A percentile compares a stretch with the other conserved stretches of the same genome.
Evolutionary conservation across 2,113 vertebrate species (phyloP).

Genomic region (Atractosteus spatula): DNA sequence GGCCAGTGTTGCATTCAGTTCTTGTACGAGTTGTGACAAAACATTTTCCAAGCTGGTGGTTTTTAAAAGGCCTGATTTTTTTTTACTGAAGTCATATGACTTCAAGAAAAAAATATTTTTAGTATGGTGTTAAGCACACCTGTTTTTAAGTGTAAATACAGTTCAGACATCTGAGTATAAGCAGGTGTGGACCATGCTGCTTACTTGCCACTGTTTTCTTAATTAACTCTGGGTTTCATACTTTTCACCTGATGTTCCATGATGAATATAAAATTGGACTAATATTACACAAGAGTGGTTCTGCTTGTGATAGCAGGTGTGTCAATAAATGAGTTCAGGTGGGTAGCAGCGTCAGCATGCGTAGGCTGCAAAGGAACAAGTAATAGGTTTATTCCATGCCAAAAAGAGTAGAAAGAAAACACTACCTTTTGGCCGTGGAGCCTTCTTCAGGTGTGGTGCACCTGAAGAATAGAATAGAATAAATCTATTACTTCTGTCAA

Average conservation of each 20-base stretch:
- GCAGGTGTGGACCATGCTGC: not conserved
- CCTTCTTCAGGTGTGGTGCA: too few relatives aligned
- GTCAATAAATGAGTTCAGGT: too few relatives aligned
- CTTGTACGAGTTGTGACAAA: not conserved
- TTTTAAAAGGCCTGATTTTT: not conserved
- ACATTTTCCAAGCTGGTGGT: not conserved
- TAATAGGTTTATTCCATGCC: too few relatives aligned
- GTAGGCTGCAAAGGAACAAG: too few relatives aligned
- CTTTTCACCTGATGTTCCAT: not conserved
- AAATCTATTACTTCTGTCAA: not conserved
- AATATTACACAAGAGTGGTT: not conserved
- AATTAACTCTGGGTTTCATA: not conserved
- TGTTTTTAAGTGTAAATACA: not conserved
- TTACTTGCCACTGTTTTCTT: slow-evolving; percentile 3
- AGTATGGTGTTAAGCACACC: not conserved
- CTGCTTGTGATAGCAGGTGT: not conserved
- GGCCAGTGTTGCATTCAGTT: slow-evolving; percentile 2
- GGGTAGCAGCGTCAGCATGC: too few relatives aligned
- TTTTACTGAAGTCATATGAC: not conserved
- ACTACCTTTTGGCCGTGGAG: too few relatives aligned
- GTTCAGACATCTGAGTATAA: not conserved
- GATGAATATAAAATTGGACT: not conserved
- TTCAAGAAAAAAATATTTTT: not conserved
- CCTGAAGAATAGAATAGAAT: too few relatives aligned
- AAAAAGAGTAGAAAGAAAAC: not conserved